Base-by-base conservation (phyloP, 2,888 invertebrate genomes). In the Caenorhabditis sp. region DNA sequence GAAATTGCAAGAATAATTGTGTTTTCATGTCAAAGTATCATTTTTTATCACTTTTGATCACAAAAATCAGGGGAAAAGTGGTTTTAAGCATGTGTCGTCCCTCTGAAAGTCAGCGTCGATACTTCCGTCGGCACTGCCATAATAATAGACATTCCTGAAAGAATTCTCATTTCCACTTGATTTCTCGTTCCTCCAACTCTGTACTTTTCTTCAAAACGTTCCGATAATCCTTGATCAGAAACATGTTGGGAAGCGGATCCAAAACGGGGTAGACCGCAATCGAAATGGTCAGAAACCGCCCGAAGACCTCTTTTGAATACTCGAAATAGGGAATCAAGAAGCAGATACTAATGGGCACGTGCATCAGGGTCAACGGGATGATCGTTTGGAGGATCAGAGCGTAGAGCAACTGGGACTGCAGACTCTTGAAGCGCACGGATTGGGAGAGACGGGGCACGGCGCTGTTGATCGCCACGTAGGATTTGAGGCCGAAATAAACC, bases 221-320 rank as follows among this genome's bases (percentile, higher is more conserved):
- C 50, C 32, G 9, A 13, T 58, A 58, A 15, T 58, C 45, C 22
- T 58, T 43, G 43, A 58, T 58, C 1, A 58, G 20, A 22, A 58
- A 41, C 43, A 58, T 43, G 39, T 58, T 58, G 30, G 58, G 58
- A 5, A 58, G 22, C n/a, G 58, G 58, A 32, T 58, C 58, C 5
- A 58, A 7, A 5, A 32, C 58, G 2, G 43, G 58, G 22, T 58
- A 58, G 15, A 58, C n/a, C 11, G 58, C 30, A 11, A 58, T 58
- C 8, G 58, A 45, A 11, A 20, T 20, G 13, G 58, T 43, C 11
- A 58, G 22, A 15, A 58, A 11, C 3, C 58, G 11, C 15, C 58
- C 45, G 22, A 22, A 27, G 6, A 43, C 7, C 11, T 15, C 58
- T 30, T 20, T 43, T 4, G 43, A 22, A n/a, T 13, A 22, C 2